Base-by-base conservation (phyloP, 2,113 vertebrate genomes). In the Fregata magnificens region DNA sequence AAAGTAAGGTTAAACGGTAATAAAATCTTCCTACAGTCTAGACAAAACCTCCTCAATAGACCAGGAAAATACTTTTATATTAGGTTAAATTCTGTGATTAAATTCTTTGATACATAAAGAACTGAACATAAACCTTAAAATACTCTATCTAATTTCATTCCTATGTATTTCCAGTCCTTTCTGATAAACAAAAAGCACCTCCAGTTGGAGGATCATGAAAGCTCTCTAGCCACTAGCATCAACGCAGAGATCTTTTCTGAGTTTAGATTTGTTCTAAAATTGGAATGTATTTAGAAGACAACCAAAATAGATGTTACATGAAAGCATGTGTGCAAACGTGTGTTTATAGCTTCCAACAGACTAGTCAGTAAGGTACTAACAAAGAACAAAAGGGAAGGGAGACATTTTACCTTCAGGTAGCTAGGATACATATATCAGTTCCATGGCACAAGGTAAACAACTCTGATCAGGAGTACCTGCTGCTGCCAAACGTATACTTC, bases 1-100 rank as follows among this genome's bases (percentile, higher is more conserved):
- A 92, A 50, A 10, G 34, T 71, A 78, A 90, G 63, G 44, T 78
- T 95, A 96, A 86, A 88, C 10, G 32, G 82, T 25, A 95, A 78
- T 70, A 88, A 94, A 94, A 49, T n/a, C 26, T 61, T 91, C 56
- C 85, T n/a, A 61, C 70, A 67, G 32, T 32, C 59, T 34, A 95
- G 25, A 58, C n/a, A 95, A 96, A 95, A 16, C 0, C 4, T 28
- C 31, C 22, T 83, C 38, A 73, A 78, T 13, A 47, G 9, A 80
- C 16, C 16, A 81, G 62, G 45, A 80, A 71, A 94, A 86, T 49
- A 50, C 50, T 49, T 85, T 93, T 29, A 0, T 53, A 69, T 80
- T 77, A 52, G 15, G 28, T 67, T 63, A 73, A 85, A 93, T 53
- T 69, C 52, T 1, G 0, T 18, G 24, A 80, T 67, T 53, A 87